These are phyloP conservation scores for Rhabdomys pumilio DNA, from an alignment of 2,797 vertebrate species.

Conservation along the genomic window DNA sequence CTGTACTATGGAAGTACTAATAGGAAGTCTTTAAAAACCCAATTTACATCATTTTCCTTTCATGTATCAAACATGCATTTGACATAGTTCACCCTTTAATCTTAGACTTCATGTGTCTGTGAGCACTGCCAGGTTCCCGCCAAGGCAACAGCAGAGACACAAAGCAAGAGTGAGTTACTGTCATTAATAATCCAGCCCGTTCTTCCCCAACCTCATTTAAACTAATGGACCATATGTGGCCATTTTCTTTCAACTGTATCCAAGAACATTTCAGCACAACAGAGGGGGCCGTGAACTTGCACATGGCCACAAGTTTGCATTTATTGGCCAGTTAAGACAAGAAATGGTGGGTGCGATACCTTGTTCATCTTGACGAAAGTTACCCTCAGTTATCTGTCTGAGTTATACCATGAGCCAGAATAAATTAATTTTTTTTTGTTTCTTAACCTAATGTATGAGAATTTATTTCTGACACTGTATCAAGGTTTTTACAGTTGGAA, in stretches of 20 bases:
- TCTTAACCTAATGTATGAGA: conserved; percentile 33
- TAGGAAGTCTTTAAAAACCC: background rate
- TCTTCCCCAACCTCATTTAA: conserved; percentile 82
- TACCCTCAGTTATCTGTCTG: conserved; percentile 42
- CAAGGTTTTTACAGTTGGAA: conserved; percentile 51
- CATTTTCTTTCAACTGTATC: conserved; percentile 88
- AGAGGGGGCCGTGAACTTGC: conserved; percentile 85
- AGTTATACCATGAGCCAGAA: background rate
- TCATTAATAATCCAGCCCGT: conserved; percentile 81
- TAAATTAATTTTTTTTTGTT: background rate
- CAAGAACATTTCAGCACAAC: conserved; percentile 87
- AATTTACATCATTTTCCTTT: background rate
- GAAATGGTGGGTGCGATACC: conserved; percentile 78
- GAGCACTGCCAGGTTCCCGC: conserved; percentile 81
- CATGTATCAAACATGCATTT: conserved; percentile 47
- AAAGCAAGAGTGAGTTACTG: conserved; percentile 87
- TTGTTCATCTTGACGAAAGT: conserved; percentile 79
- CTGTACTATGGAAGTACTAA: background rate
- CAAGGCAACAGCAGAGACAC: conserved; percentile 78
- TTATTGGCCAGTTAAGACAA: conserved; percentile 86
- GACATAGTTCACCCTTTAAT: conserved; percentile 75
- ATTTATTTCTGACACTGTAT: conserved; percentile 48
- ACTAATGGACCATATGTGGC: conserved; percentile 87
- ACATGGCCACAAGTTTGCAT: conserved; percentile 82
- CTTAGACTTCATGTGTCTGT: conserved; percentile 65